These are phyloP conservation scores for Flabesymbios commensalis DNA, from an alignment of 2,888 invertebrate genomes.

Conservation along the genomic window DNA sequence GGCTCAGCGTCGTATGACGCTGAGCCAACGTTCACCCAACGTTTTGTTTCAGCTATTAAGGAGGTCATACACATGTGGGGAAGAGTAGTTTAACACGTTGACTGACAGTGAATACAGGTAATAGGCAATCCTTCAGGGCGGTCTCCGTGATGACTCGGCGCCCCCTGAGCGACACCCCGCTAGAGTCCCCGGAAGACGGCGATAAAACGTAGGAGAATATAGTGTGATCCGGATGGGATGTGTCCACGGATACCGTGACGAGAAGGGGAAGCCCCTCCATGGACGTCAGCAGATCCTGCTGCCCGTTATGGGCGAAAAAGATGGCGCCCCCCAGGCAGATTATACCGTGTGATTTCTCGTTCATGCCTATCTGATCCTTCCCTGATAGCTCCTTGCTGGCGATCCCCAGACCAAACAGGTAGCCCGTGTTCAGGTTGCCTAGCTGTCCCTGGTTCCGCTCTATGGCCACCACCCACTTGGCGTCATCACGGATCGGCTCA, in stretches of 20 bases:
- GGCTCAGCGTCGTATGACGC: too few relatives aligned
- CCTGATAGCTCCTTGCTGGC: conserved; percentile 42
- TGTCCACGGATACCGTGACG: conserved; percentile 43
- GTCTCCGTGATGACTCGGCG: conserved; percentile 43
- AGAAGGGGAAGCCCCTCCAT: conserved; percentile 45
- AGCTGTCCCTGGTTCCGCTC: conserved; percentile 49
- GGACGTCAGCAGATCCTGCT: conserved; percentile 42
- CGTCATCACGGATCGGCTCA: conserved; percentile 39
- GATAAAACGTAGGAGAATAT: conserved; percentile 47
- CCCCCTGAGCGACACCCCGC: conserved; percentile 46
- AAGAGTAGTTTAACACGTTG: conserved; percentile 55
- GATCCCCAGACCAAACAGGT: conserved; percentile 56
- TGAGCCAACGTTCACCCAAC: too few relatives aligned
- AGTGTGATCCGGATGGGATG: conserved; percentile 41
- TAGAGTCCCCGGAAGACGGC: conserved; percentile 32
- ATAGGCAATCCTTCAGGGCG: conserved; percentile 32
- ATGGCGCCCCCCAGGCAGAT: conserved; percentile 47
- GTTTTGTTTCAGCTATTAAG: too few relatives aligned
- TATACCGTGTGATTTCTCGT: conserved; percentile 44
- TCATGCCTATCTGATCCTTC: conserved; percentile 54
- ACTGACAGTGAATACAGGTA: conserved; percentile 56
- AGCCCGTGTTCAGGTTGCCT: conserved; percentile 48
- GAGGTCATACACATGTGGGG: conserved; percentile 50
- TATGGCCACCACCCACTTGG: conserved; percentile 51
- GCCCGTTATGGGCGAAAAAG: conserved; percentile 43